Evolutionary conservation across 2,888 invertebrate genomes (phyloP).

Genomic region (Yponomeuta malinellus): DNA sequence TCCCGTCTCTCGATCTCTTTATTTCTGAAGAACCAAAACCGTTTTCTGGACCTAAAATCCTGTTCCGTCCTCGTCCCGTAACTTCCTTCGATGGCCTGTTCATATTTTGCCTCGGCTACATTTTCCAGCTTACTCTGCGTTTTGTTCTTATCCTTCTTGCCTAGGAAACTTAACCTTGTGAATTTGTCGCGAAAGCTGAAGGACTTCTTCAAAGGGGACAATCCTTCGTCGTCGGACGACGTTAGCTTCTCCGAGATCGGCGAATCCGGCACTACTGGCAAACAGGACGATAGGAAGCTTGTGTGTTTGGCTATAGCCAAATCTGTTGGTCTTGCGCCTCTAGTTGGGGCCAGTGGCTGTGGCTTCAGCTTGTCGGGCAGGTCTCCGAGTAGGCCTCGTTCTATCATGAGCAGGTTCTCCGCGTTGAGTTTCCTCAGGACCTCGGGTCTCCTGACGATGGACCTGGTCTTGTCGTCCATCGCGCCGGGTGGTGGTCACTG

Average conservation of each 20-base stretch:
- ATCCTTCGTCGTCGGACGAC: constrained; percentile 44
- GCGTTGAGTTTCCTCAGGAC: constrained; percentile 59
- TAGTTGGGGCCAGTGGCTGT: constrained; percentile 38
- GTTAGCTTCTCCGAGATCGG: constrained; percentile 38
- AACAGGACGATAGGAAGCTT: constrained; percentile 53
- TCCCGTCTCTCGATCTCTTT: constrained; percentile 45
- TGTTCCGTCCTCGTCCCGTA: constrained; percentile 35
- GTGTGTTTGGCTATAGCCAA: constrained; percentile 61
- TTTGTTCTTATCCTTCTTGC: constrained; percentile 47
- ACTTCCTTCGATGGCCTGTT: constrained; percentile 7
- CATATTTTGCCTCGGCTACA: neutral
- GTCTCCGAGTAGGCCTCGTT: constrained; percentile 60
- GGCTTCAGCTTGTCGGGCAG: constrained; percentile 59
- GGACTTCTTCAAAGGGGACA: constrained; percentile 55
- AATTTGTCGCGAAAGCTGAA: constrained; percentile 65
- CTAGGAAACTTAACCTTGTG: constrained; percentile 53
- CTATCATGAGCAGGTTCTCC: constrained; percentile 56
- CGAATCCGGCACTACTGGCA: constrained; percentile 49
- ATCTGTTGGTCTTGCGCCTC: constrained; percentile 27
- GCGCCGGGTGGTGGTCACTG: constrained; percentile 34
- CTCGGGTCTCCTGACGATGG: constrained; percentile 43
- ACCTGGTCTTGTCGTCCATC: constrained; percentile 52
- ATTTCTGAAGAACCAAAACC: constrained; percentile 62
- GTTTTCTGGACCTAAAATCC: constrained; percentile 50
- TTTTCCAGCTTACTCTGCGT: constrained; percentile 38